These are phyloP conservation scores for Echeneis naucrates DNA, from an alignment of 2,797 vertebrate species.

Conservation along the genomic window DNA sequence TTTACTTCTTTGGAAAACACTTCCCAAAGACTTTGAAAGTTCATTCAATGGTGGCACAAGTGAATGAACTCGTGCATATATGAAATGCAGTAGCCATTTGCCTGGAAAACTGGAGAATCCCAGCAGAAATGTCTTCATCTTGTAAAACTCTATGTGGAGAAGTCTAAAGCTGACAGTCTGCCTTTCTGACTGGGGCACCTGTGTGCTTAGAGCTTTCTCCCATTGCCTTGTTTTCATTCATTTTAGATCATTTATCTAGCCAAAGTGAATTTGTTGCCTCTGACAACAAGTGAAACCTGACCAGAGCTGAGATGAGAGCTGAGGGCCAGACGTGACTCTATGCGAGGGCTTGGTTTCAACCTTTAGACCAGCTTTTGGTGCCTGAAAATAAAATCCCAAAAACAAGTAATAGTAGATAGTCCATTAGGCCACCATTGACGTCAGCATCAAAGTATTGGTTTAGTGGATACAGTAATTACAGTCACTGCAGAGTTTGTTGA, in stretches of 20 bases:
- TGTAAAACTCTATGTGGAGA: neutral
- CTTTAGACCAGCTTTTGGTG: neutral
- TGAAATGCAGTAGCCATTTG: too few relatives aligned
- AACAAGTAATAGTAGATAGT: neutral
- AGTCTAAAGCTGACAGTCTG: neutral
- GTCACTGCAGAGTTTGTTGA: neutral
- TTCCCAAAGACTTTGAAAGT: too few relatives aligned
- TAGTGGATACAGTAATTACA: too few relatives aligned
- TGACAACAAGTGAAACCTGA: neutral
- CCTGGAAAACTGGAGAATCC: neutral
- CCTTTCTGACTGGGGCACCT: neutral
- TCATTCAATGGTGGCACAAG: too few relatives aligned
- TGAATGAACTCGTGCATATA: too few relatives aligned
- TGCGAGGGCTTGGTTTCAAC: neutral
- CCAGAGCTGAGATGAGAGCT: neutral
- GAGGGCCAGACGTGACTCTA: neutral
- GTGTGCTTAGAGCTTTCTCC: neutral
- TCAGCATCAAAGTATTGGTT: too few relatives aligned
- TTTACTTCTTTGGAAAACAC: too few relatives aligned
- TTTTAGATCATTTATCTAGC: neutral
- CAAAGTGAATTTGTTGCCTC: constrained; percentile 2
- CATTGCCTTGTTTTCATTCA: neutral
- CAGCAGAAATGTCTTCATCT: neutral
- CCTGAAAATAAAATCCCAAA: neutral
- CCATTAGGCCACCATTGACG: too few relatives aligned